phyloP scores from a whole-genome alignment of 2,888 invertebrate species.

The Cerceris rybyensis region DNA sequence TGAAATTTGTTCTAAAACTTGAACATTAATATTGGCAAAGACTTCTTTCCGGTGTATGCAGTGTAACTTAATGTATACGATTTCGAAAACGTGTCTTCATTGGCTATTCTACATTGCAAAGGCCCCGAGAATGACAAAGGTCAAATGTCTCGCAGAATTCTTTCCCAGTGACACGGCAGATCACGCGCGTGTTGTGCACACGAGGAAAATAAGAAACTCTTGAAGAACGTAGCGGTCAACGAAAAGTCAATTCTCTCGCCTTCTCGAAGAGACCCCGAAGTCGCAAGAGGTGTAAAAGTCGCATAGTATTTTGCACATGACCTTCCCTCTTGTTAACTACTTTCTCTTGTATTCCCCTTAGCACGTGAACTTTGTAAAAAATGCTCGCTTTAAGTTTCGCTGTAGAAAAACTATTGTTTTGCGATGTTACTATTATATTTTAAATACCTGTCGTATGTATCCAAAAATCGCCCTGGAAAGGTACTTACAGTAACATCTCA shows the following conservation, averaged over 20 bases:
- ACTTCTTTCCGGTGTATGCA: too few species aligned
- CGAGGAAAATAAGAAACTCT: constrained; percentile 30
- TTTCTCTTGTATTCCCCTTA: not conserved
- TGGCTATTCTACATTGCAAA: not conserved
- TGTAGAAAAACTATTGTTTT: too few species aligned
- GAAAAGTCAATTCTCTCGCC: constrained; percentile 14
- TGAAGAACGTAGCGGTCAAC: constrained; percentile 19
- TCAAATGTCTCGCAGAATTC: constrained; percentile 28
- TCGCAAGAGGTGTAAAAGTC: constrained; percentile 22
- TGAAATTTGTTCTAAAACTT: too few species aligned
- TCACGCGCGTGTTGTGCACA: constrained; percentile 12
- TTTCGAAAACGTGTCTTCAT: not conserved
- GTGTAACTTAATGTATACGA: not conserved
- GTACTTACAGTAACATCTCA: too few species aligned
- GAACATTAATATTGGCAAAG: too few species aligned
- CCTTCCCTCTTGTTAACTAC: constrained; percentile 30
- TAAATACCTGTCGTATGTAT: too few species aligned
- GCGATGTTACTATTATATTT: too few species aligned
- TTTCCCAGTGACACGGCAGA: constrained; percentile 25
- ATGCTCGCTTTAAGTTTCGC: not conserved
- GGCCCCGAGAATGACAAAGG: constrained; percentile 8
- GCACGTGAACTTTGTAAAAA: constrained; percentile 6
- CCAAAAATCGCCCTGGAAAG: too few species aligned
- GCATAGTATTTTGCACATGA: constrained; percentile 4
- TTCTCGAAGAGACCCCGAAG: constrained; percentile 11